Evolutionary conservation across 2,888 invertebrate species (phyloP).

Genomic region (Calliopum simillimum): DNA sequence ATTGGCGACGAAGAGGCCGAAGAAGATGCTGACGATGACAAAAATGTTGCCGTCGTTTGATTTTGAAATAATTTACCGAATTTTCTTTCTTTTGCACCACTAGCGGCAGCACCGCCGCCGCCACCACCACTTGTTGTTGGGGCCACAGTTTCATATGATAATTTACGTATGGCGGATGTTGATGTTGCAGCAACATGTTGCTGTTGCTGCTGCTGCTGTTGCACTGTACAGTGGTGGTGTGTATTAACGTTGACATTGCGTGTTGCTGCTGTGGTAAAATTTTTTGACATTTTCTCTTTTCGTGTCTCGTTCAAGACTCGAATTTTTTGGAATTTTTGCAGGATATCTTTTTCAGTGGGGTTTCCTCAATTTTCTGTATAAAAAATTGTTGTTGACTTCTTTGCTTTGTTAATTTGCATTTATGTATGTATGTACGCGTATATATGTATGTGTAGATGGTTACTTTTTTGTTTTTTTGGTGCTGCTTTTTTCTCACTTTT

Average conservation of each 20-base stretch:
- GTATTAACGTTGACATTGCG: conserved; percentile 42
- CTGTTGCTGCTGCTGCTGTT: conserved; percentile 44
- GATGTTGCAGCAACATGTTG: conserved; percentile 40
- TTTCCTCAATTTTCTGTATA: conserved; percentile 27
- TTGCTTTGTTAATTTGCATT: conserved; percentile 16
- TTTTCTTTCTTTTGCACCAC: conserved; percentile 16
- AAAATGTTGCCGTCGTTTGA: conserved; percentile 25
- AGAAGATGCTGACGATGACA: conserved; percentile 34
- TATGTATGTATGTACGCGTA: too few species aligned
- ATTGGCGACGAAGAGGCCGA: conserved; percentile 43
- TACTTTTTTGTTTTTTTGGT: conserved; percentile 29
- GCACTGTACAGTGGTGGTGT: too few species aligned
- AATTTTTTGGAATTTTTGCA: conserved; percentile 23
- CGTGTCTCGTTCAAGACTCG: conserved; percentile 19
- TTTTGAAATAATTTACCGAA: conserved; percentile 36
- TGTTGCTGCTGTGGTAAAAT: conserved; percentile 54
- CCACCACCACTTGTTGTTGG: conserved; percentile 32
- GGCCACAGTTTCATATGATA: conserved; percentile 51
- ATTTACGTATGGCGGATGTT: conserved; percentile 56
- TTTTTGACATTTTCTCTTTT: conserved; percentile 58
- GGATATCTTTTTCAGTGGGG: background rate
- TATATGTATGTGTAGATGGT: too few species aligned
- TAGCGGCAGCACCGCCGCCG: conserved; percentile 29
- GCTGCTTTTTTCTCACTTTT: conserved; percentile 36
- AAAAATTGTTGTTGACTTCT: conserved; percentile 34